Evolutionary conservation across 2,888 invertebrate species (phyloP).

Genomic region (Clitarchus hookeri): DNA sequence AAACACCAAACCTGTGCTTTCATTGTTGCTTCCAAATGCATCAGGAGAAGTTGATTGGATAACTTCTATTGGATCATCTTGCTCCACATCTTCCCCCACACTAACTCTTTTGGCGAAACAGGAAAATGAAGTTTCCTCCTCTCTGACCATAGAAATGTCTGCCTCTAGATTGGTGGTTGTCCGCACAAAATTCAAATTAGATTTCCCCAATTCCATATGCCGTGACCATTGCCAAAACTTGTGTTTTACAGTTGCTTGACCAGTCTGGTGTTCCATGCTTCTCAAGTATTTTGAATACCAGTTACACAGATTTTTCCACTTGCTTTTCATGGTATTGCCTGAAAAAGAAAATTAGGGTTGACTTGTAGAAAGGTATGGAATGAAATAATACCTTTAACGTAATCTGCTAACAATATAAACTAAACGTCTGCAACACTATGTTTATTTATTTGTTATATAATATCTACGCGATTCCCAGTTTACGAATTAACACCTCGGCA

Average conservation of each 20-base stretch:
- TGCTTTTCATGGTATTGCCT: not conserved
- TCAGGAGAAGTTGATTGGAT: not conserved
- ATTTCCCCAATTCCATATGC: conserved; percentile 25
- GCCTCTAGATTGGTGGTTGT: conserved; percentile 12
- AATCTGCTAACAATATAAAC: too few relatives aligned
- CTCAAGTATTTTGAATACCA: not conserved
- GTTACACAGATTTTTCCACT: conserved; percentile 22
- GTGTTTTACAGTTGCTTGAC: conserved; percentile 6
- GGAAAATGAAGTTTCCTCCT: too few relatives aligned
- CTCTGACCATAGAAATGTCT: not conserved
- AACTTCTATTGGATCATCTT: not conserved
- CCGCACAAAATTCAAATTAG: not conserved
- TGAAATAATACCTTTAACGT: too few relatives aligned
- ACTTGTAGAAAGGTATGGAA: too few relatives aligned
- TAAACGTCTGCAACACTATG: too few relatives aligned
- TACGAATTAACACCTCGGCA: too few relatives aligned
- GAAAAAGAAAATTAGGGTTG: not conserved
- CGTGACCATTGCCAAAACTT: conserved; percentile 25
- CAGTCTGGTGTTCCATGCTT: not conserved
- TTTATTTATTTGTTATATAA: too few relatives aligned
- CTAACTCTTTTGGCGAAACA: not conserved
- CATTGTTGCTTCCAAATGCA: not conserved
- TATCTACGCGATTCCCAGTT: too few relatives aligned
- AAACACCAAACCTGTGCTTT: not conserved
- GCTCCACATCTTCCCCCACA: not conserved